These are phyloP conservation scores for Eretmocerus hayati DNA, from an alignment of 2,888 invertebrate species.

Conservation along the genomic window DNA sequence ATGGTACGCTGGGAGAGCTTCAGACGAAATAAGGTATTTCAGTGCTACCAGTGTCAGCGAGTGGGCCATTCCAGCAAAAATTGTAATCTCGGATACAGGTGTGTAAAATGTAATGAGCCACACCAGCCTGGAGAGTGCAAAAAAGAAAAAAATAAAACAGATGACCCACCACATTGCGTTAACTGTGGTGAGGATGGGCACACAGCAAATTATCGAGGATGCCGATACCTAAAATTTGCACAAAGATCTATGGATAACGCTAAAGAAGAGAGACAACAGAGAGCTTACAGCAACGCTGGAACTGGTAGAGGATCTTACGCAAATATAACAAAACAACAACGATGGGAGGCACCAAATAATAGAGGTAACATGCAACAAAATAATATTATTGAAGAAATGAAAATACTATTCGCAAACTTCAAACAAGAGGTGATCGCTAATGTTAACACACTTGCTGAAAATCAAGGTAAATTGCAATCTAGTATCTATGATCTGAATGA, in stretches of 20 bases:
- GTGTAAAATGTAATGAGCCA: slow-evolving; percentile 8
- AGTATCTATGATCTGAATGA: neutral
- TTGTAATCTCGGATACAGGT: slow-evolving; percentile 2
- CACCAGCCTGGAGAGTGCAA: slow-evolving; percentile 1
- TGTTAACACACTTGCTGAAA: neutral
- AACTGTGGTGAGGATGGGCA: slow-evolving; percentile 8
- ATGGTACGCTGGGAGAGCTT: slow-evolving; percentile 8
- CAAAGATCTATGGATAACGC: neutral
- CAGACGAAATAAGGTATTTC: slow-evolving; percentile 3
- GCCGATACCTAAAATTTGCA: slow-evolving; percentile 4
- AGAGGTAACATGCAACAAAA: no score
- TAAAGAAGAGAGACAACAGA: neutral
- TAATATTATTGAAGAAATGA: no score
- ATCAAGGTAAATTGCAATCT: neutral
- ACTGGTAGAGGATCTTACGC: neutral
- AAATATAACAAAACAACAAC: neutral
- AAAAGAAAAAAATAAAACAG: neutral
- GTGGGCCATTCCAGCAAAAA: slow-evolving; percentile 7
- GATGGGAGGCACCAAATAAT: no score
- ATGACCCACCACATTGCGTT: neutral
- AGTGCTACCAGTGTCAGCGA: slow-evolving; percentile 14
- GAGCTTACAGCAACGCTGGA: neutral
- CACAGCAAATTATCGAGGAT: slow-evolving; percentile 14
- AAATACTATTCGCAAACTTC: no score
- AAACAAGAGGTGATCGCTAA: no score